Conservation (phyloP, 2,113 vertebrate species). For the Pseudorectes ferrugineus region DNA sequence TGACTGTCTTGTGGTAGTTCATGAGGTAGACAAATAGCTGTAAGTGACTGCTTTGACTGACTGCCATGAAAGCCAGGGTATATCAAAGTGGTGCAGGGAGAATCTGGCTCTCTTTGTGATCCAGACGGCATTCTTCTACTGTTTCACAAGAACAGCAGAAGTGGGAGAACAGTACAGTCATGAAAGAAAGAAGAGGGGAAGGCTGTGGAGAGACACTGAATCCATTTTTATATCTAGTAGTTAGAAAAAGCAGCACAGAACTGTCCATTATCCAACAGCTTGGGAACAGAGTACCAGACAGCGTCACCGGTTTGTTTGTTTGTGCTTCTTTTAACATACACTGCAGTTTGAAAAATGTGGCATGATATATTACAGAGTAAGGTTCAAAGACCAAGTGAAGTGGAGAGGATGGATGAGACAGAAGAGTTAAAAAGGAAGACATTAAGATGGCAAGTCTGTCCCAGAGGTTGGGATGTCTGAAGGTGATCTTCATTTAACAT, state of each 20-base stretch:
- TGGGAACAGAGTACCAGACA: neutral
- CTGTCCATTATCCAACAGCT: neutral
- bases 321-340: neutral
- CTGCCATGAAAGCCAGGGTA: neutral
- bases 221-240: neutral
- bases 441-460: neutral
- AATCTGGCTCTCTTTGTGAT: neutral
- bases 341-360: neutral
- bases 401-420: neutral
- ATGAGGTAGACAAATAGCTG: neutral
- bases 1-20: neutral
- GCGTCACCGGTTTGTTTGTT: neutral
- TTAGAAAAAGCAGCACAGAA: neutral
- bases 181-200: neutral
- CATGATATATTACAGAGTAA: neutral
- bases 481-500: neutral
- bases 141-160: neutral
- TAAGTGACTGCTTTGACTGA: neutral
- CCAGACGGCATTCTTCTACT: neutral
- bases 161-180: neutral
- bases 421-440: neutral
- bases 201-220: neutral
- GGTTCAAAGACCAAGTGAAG: neutral
- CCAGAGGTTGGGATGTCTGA: neutral
- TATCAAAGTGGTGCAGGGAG: neutral